Evolutionary conservation across 2,797 vertebrate species (phyloP), one percentile per base, ranked within the genome.

Genomic region (Malurus splendens): DNA sequence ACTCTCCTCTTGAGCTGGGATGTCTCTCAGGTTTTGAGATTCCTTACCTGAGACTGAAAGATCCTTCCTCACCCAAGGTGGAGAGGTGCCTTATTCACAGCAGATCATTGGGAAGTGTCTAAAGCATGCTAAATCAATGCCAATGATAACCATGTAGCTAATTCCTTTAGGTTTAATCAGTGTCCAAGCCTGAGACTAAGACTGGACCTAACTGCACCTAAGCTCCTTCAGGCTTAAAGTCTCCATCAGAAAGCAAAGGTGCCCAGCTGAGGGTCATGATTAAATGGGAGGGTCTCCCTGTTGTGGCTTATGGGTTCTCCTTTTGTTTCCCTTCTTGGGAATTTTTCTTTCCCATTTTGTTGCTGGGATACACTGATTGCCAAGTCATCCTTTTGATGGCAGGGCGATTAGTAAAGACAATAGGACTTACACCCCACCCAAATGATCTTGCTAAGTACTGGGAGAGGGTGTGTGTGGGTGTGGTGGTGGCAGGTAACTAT

Each of bases 181-280:
- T 57, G 44, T 33, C 24, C 51, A 57, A 9, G 10, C 17, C 64
- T 45, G 30, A 23, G 50, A 62, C 15, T 51, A 27, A 33, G 50
- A 56, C 0, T 44, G 38, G 18, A 82, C 18, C 18, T 19, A 64
- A 50, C 15, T 56, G 12, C 50, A 30, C 7, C 62, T 33, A 18
- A 27, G 14, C 3, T 75, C 32, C 18, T 10, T 14, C 24, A 62
- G 24, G 32, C 45, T 17, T 45, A 36, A 36, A 36, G 36, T 4
- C 36, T 36, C 36, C 36, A 12, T 70, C 27, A 45, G 5, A 52
- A 68, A 52, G 28, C 22, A 68, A 52, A 30, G 6, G 7, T 30
- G 28, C 6, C 28, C 30, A 56, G 28, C 12, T 0, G 0, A 75
- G 32, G 9, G 17, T 51, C 38, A 16, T 39, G 32, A 45, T 14